Evolutionary conservation across 2,797 vertebrate genomes (phyloP), one percentile per base, ranked within the genome.

Genomic region (Agapornis canus): DNA sequence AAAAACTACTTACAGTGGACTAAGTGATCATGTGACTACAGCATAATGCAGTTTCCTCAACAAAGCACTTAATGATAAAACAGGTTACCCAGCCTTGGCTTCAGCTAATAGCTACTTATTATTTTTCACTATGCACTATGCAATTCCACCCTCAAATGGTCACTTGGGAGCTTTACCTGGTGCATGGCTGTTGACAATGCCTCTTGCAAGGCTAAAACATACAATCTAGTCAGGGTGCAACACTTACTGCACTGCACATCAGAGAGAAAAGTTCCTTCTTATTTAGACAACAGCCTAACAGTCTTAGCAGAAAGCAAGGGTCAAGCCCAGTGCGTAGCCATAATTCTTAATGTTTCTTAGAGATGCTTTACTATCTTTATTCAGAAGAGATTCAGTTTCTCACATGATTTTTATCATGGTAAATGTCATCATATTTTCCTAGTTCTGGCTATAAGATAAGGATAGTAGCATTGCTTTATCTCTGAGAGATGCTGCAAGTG

Each of bases 171-270:
- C 10, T 79, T 22, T 5, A 16, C 49, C 43, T 26, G 60, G 20
- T 9, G 15, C 9, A 10, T 0, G 13, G 77, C 49, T 86, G 13
- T 3, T 61, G 32, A 22, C 32, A 66, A 7, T 3, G 35, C 21
- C 42, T 39, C 70, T 68, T 45, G 35, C 3, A 3, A 71, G n/a
- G 61, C 48, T 45, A 19, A 47, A 63, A 54, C 43, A 8, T 11
- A 21, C 5, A 5, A 52, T 5, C 70, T 49, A 40, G 59, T 37
- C 59, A 61, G 18, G 26, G 26, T 14, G 19, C 60, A 27, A 54
- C 11, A 13, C 37, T 14, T 10, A 6, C 23, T 25, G 19, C 16
- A 2, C 1, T 7, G 26, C n/a, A 27, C 11, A 11, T 6, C 47
- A 17, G 18, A 82, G n/a, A 71, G 29, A 26, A 43, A 81, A 43